A percentile compares a stretch with the other conserved stretches of the same genome.
Conservation (phyloP, 2,888 invertebrate species). For the Habrosyne pyritoides region DNA sequence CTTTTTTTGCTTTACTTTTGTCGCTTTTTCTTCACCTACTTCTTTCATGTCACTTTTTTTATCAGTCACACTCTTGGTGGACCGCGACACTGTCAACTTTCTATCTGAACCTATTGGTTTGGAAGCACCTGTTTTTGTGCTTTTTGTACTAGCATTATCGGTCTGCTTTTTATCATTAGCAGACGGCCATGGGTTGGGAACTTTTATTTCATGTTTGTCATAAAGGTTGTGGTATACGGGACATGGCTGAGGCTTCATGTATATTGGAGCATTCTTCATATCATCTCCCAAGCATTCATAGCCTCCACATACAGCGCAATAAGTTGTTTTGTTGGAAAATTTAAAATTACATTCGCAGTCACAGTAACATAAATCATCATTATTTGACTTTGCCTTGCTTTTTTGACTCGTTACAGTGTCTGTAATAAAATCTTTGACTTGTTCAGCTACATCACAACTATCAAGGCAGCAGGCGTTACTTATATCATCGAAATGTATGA, state of each 20-base stretch:
- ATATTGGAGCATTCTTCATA: conserved; percentile 59
- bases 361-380: conserved; percentile 65
- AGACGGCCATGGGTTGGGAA: conserved; percentile 63
- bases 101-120: conserved; percentile 28
- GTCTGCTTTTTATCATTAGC: conserved; percentile 32
- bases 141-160: conserved; percentile 48
- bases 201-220: conserved; percentile 60
- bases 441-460: conserved; percentile 65
- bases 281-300: conserved; percentile 73
- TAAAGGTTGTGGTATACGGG: conserved; percentile 75
- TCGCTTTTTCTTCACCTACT: conserved; percentile 31
- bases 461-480: conserved; percentile 67
- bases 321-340: conserved; percentile 67
- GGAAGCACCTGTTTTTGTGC: conserved; percentile 38
- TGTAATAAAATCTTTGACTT: conserved; percentile 67
- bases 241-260: conserved; percentile 68
- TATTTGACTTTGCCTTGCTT: conserved; percentile 29
- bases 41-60: conserved; percentile 42
- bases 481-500: conserved; percentile 60
- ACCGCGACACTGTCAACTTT: conserved; percentile 29
- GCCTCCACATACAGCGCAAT: conserved; percentile 73
- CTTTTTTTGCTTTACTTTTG: conserved; percentile 41
- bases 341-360: conserved; percentile 73
- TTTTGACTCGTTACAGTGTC: conserved; percentile 49
- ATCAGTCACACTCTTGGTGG: conserved; percentile 40